A percentile compares a stretch with the other conserved stretches of the same genome.
Evolutionary conservation across 1,140 invertebrate genomes (phyloP).

Genomic region (Diorhabda elongata): DNA sequence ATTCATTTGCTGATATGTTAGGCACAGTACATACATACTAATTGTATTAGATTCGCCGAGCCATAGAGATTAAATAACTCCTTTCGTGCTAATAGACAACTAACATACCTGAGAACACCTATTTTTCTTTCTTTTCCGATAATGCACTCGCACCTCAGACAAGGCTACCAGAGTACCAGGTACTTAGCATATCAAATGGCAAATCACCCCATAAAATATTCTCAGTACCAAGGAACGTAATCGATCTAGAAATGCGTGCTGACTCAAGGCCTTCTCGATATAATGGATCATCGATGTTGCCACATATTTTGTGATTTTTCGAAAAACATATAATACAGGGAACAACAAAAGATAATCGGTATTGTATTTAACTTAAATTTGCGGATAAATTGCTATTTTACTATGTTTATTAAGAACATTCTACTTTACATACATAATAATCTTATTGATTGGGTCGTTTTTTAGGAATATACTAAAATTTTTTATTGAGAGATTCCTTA

Average conservation of each 20-base stretch:
- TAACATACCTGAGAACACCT: conserved; percentile 2
- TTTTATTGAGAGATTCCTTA: too few species aligned
- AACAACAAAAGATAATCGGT: too few species aligned
- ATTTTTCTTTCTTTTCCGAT: neutral
- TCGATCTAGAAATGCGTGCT: conserved; percentile 5
- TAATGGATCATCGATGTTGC: conserved; percentile 5
- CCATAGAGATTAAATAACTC: neutral
- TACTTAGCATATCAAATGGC: conserved; percentile 22
- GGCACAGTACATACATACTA: neutral
- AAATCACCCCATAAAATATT: conserved; percentile 15
- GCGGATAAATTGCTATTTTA: too few species aligned
- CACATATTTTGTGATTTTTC: neutral
- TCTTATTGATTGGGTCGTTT: too few species aligned
- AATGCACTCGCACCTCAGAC: neutral
- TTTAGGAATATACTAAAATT: too few species aligned
- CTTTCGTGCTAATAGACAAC: conserved; percentile 2
- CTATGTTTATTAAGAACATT: too few species aligned
- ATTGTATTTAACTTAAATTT: too few species aligned
- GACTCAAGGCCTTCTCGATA: conserved; percentile 5
- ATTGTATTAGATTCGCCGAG: neutral
- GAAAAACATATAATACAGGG: neutral
- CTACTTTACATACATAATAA: too few species aligned
- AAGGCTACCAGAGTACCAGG: conserved; percentile 9
- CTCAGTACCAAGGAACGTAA: conserved; percentile 1
- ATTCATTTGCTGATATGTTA: too few species aligned